A percentile compares a stretch with the other conserved stretches of the same genome.
phyloP scores from a whole-genome alignment of 2,113 vertebrate species.

The Rattus rattus region DNA sequence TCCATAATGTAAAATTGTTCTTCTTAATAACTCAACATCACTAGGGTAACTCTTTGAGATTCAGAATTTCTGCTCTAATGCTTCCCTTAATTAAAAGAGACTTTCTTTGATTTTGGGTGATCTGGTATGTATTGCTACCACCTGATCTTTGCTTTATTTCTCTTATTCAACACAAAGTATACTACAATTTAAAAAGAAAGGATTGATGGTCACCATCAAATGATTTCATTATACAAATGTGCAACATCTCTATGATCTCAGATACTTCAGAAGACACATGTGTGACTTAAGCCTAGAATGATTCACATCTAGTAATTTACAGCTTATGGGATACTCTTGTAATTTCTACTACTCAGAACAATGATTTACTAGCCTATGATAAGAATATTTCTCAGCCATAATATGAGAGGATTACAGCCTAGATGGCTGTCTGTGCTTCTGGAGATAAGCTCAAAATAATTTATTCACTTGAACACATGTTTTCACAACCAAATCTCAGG shows the following conservation, averaged over 20 bases:
- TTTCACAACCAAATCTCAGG: neutral
- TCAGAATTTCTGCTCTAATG: neutral
- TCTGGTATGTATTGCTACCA: neutral
- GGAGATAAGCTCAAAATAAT: neutral
- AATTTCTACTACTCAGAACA: neutral
- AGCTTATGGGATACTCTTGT: neutral
- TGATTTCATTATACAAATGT: neutral
- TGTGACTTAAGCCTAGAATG: neutral
- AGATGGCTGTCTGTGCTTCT: neutral
- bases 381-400: neutral
- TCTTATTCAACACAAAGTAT: neutral
- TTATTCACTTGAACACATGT: neutral
- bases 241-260: neutral
- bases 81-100: neutral
- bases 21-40: neutral
- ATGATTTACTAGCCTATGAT: neutral
- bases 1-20: neutral
- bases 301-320: neutral
- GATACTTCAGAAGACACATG: neutral
- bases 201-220: neutral
- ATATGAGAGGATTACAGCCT: neutral
- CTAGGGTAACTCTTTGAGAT: accelerated
- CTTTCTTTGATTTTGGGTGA: neutral
- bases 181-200: neutral
- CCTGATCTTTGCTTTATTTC: neutral